Conservation (phyloP, 2,888 invertebrate genomes). For the Drosophila barbarae region DNA sequence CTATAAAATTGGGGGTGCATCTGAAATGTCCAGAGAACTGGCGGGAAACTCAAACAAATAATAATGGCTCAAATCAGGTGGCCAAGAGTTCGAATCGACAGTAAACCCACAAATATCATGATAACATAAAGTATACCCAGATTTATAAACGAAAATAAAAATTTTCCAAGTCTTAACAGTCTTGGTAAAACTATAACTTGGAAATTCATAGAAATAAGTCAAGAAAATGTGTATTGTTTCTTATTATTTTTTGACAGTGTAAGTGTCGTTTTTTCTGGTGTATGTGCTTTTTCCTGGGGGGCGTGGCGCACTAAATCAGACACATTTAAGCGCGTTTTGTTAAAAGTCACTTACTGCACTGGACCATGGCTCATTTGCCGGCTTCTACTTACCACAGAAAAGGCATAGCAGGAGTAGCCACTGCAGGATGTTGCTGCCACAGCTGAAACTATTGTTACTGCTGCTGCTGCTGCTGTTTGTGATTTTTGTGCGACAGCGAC, state of each 20-base stretch:
- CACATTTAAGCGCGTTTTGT: conserved; percentile 66
- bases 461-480: conserved; percentile 20
- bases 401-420: conserved; percentile 48
- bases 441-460: conserved; percentile 19
- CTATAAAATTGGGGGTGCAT: background rate
- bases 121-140: background rate
- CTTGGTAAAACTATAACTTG: background rate
- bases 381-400: conserved; percentile 60
- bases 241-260: background rate
- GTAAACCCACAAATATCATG: background rate
- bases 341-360: conserved; percentile 62
- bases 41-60: background rate
- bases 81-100: background rate
- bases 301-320: conserved; percentile 59
- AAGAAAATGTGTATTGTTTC: accelerated
- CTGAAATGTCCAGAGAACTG: background rate
- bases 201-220: background rate
- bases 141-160: background rate
- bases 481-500: conserved; percentile 42
- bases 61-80: background rate
- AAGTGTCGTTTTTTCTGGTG: background rate
- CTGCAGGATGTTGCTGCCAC: conserved; percentile 40
- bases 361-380: conserved; percentile 56
- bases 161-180: background rate
- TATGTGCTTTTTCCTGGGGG: conserved; percentile 2